These are phyloP conservation scores for Lathronympha strigana DNA, from an alignment of 2,888 invertebrate genomes.

Conservation along the genomic window DNA sequence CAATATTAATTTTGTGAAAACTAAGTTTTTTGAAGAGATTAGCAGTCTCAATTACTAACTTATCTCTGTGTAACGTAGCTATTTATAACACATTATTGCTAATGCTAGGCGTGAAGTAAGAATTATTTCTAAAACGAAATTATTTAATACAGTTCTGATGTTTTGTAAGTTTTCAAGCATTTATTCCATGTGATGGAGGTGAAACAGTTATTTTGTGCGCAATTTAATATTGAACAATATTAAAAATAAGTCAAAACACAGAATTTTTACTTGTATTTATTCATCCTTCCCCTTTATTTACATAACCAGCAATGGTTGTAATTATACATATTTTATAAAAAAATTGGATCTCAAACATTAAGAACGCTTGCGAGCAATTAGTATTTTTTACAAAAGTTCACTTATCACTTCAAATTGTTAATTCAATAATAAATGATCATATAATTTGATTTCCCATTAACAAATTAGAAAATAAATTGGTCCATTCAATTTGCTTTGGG, in stretches of 20 bases:
- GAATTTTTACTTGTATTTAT: conserved; percentile 50
- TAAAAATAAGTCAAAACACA: conserved; percentile 68
- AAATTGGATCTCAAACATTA: not conserved
- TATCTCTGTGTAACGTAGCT: not conserved
- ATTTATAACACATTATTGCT: conserved; percentile 8
- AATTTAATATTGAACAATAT: conserved; percentile 70
- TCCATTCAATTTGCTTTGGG: conserved; percentile 69
- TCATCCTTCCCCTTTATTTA: not conserved
- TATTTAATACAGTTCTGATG: conserved; percentile 15
- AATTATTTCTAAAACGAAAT: not conserved
- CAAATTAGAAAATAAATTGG: conserved; percentile 70
- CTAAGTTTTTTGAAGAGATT: not conserved
- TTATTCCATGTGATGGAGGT: conserved; percentile 76
- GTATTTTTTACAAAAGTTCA: too few species aligned
- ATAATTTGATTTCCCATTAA: conserved; percentile 74
- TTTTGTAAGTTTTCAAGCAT: conserved; percentile 62
- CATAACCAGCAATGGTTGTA: not conserved
- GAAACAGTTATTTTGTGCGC: conserved; percentile 73
- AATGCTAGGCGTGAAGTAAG: not conserved
- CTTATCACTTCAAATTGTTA: too few species aligned
- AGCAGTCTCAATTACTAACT: not conserved
- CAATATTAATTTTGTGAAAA: not conserved
- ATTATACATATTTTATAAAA: not conserved
- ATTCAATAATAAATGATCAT: conserved; percentile 50
- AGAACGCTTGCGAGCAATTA: not conserved